Base-by-base conservation (phyloP, 2,888 invertebrate genomes). In the Lithophane semibrunnea region DNA sequence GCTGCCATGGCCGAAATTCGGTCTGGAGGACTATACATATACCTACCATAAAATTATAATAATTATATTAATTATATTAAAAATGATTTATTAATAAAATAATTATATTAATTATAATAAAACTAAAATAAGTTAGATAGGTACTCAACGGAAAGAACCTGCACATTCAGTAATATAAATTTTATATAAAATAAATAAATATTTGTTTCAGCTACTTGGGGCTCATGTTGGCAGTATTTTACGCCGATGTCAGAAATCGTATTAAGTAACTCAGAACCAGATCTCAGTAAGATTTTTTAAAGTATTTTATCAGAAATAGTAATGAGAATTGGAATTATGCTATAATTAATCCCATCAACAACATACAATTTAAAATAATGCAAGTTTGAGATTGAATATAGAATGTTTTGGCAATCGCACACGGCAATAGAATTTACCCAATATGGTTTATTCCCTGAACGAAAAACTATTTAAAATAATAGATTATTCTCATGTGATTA, bases 191-290 rank as follows among this genome's bases (percentile, higher is more conserved):
- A 47, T 16, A 49, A 18, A 37, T 60, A 29, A 44, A 44, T 7
- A 52, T 37, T 60, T 85, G n/a, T 84, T 84, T 7, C 75, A 84
- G 84, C 16, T 54, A 63, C 73, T 54, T 54, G 60, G n/a, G 73
- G 61, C 0, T 65, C 83, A 52, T 79, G 75, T 76, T 84, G 84
- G 84, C 84, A 84, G 54, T 84, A 21, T 56, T 84, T 83, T 54
- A 72, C 75, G 3, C 3, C 83, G 12, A 0, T 84, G 16, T 0
- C 12, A 10, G 73, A 86, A 3, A 0, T 71, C 0, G 9, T 0
- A 7, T 18, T 82, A 1, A 0, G 0, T 10, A 52, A 75, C 64
- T 68, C 83, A 52, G 0, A 3, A 52, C 0, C 0, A 13, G 73
- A 64, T 0, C 0, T 0, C 0, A 0, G 85, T 84, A 77, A 24